Percentiles rank a stretch among this genome's conserved stretches.
Conservation (phyloP, 2,113 vertebrate species). For the Centropus bengalensis region DNA sequence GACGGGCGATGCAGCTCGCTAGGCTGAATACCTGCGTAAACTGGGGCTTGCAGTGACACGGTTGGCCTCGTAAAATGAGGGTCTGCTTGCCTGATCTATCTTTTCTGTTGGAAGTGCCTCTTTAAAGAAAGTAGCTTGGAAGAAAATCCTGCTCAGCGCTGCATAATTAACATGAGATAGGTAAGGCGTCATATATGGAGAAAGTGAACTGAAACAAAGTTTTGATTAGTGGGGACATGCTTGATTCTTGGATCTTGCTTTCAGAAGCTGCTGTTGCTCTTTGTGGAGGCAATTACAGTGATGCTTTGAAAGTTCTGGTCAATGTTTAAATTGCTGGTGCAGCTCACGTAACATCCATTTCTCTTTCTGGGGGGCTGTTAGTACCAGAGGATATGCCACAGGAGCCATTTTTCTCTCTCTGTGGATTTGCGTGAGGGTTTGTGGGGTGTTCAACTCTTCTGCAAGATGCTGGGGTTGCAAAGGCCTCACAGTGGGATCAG, state of each 20-base stretch:
- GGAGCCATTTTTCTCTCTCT: not conserved
- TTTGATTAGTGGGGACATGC: not conserved
- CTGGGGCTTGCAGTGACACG: not conserved
- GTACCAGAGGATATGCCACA: not conserved
- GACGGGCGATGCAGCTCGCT: not conserved
- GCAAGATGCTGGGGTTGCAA: not conserved
- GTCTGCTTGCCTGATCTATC: not conserved
- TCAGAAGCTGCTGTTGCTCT: not conserved
- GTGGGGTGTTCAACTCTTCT: fast-evolving
- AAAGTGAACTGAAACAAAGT: not conserved
- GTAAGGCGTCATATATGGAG: not conserved
- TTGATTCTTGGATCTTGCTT: not conserved
- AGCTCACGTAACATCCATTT: not conserved
- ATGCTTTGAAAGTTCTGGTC: not conserved
- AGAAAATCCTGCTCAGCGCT: not conserved
- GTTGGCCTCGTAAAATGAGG: not conserved
- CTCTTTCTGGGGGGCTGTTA: not conserved
- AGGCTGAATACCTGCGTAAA: not conserved
- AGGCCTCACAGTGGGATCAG: not conserved
- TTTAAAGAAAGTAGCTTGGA: not conserved
- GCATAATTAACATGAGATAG: not conserved
- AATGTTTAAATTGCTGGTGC: not conserved
- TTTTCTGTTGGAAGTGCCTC: not conserved
- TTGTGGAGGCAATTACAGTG: not conserved
- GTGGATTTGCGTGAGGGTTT: fast-evolving